phyloP scores from a whole-genome alignment of 2,888 invertebrate species.

The Himalopsyche japonica region DNA sequence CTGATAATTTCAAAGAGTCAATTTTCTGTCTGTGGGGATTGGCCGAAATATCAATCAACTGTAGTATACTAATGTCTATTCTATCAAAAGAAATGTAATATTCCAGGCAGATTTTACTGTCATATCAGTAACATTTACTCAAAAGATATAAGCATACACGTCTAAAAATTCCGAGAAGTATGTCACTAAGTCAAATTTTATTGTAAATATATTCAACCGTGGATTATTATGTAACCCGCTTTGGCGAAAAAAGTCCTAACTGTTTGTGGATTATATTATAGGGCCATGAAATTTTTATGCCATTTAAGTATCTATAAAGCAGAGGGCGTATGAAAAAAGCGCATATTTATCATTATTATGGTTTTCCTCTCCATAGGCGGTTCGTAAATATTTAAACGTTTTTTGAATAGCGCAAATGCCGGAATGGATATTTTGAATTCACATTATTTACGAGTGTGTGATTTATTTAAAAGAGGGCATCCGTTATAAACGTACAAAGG shows the following conservation, averaged over 20 bases:
- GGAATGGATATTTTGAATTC: conserved; percentile 6
- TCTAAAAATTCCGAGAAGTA: conserved; percentile 13
- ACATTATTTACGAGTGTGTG: background rate
- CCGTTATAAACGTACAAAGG: too few species aligned
- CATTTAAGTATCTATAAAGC: conserved; percentile 34
- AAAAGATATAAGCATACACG: conserved; percentile 1
- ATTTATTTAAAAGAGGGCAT: too few species aligned
- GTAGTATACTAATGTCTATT: too few species aligned
- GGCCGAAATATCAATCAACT: too few species aligned
- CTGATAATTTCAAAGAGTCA: too few species aligned
- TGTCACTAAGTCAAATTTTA: conserved; percentile 34
- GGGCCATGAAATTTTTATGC: conserved; percentile 35
- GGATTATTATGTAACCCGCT: conserved; percentile 23
- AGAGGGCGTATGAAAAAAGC: conserved; percentile 31
- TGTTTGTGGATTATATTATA: conserved; percentile 5
- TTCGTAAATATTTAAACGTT: conserved; percentile 12
- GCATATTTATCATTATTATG: conserved; percentile 37
- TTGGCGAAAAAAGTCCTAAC: conserved; percentile 6
- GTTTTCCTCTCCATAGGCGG: conserved; percentile 11
- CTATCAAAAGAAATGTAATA: too few species aligned
- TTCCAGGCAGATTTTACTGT: too few species aligned
- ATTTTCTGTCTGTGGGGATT: too few species aligned
- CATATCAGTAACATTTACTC: background rate
- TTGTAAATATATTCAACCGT: conserved; percentile 26
- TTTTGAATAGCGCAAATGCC: conserved; percentile 5